These are phyloP conservation scores for Sebastiscus tertius DNA, from an alignment of 2,797 vertebrate genomes.

Conservation along the genomic window DNA sequence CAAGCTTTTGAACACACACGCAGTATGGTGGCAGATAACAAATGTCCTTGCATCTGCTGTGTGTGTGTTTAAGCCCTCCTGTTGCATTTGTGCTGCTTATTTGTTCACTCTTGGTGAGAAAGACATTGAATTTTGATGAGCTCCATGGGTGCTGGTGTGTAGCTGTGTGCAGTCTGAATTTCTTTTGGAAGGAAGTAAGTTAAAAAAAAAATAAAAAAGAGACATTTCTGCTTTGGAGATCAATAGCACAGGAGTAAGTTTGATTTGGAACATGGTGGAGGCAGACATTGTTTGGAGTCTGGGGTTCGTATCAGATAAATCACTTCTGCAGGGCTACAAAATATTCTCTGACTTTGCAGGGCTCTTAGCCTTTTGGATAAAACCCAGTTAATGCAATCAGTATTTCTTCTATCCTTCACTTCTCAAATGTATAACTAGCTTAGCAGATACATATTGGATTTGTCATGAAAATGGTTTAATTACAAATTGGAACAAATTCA, in stretches of 20 bases:
- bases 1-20: background rate
- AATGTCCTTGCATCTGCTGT: background rate
- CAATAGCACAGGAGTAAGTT: constrained; percentile 4
- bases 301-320: constrained; percentile 9
- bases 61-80: constrained; percentile 8
- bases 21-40: constrained; percentile 11
- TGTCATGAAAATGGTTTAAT: background rate
- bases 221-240: background rate
- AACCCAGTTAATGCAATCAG: background rate
- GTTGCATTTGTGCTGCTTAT: constrained; percentile 10
- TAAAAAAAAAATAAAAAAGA: background rate
- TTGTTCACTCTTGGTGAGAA: constrained; percentile 5
- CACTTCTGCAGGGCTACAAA: background rate
- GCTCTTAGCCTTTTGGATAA: background rate
- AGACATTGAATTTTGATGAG: constrained; percentile 3
- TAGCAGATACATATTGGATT: background rate
- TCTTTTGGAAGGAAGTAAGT: background rate
- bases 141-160: background rate
- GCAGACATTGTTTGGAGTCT: constrained; percentile 3
- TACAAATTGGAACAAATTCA: constrained; percentile 1
- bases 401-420: background rate
- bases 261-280: background rate
- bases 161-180: constrained; percentile 2
- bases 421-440: background rate
- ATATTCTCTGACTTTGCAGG: background rate